Evolutionary conservation across 2,888 invertebrate species (phyloP).

Genomic region (Drosophila paramelanica): DNA sequence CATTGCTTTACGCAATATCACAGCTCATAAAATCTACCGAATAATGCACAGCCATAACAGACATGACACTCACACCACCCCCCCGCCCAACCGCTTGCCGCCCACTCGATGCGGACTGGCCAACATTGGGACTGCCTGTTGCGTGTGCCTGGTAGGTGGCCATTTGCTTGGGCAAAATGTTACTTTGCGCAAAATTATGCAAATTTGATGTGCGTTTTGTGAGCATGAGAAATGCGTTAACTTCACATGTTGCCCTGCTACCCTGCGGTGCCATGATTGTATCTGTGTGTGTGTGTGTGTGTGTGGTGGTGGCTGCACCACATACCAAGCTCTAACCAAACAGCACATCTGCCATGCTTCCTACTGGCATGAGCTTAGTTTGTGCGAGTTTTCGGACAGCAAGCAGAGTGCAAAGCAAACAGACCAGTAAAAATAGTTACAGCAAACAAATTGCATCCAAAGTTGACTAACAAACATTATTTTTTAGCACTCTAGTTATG

Average conservation of each 20-base stretch:
- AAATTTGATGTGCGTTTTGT: conserved; percentile 79
- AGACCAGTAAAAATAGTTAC: conserved; percentile 54
- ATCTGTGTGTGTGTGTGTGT: conserved; percentile 7
- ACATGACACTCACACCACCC: conserved; percentile 13
- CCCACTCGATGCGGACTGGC: conserved; percentile 1
- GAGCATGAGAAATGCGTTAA: conserved; percentile 58
- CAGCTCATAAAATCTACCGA: conserved; percentile 69
- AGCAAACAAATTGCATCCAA: conserved; percentile 54
- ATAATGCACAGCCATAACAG: conserved; percentile 57
- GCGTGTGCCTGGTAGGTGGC: conserved; percentile 49
- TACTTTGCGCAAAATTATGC: conserved; percentile 76
- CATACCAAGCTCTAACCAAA: conserved; percentile 68
- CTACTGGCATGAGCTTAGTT: conserved; percentile 18
- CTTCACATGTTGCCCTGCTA: conserved; percentile 20
- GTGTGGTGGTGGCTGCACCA: conserved; percentile 46
- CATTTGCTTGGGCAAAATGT: conserved; percentile 67
- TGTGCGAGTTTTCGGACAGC: conserved; percentile 48
- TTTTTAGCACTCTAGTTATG: conserved; percentile 8
- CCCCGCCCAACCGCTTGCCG: not conserved
- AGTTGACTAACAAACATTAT: conserved; percentile 40
- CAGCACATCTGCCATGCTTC: conserved; percentile 30
- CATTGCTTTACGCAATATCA: conserved; percentile 62
- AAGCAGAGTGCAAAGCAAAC: conserved; percentile 70
- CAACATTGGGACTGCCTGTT: conserved; percentile 49
- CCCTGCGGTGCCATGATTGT: conserved; percentile 16